Base-by-base conservation (phyloP, 1,140 invertebrate species). In the Magallana ariakensis region DNA sequence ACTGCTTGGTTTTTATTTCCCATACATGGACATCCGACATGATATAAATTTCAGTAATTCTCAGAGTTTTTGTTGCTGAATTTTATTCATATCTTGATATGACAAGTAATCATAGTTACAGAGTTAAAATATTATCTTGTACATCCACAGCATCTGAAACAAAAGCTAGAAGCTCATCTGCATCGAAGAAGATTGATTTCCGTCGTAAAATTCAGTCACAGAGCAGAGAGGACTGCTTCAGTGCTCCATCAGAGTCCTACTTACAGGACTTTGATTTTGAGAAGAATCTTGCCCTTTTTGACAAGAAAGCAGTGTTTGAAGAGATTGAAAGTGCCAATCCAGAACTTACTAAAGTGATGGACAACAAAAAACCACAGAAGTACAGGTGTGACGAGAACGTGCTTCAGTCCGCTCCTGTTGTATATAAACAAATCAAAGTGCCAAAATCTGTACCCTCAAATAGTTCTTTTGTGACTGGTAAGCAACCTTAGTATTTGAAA, bases 211-310 rank as follows among this genome's bases (percentile, higher is more conserved):
- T 87, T 15, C 46, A 53, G 15, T 46, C 83, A 0, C 84, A 81
- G 58, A 85, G 75, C 11, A 87, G 90, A 53, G 96, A 96, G 90
- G 95, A 96, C 60, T 96, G 96, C 86, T 96, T 96, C 92, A 96
- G 96, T 88, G 95, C 95, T 58, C 95, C 95, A 7, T 95, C 96
- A 33, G 95, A 96, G 90, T 95, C 96, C 81, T 95, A 95, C 56
- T 91, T 94, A 22, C 96, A 97, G 92, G 96, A 97, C 92, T 98
- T 98, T 96, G 98, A 98, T 95, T 98, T 98, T 96, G 97, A 98
- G 94, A 98, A 97, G 89, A 98, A 98, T 95, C 95, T 98, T 22
- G 97, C 97, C 13, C 95, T 98, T 46, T 98, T 98, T 95, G 97
- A 98, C 94, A 98, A 98, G 95, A 94, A 95, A 91, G 95, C 95